Percentiles rank a stretch among this genome's conserved stretches.
Evolutionary conservation across 1,140 invertebrate genomes (phyloP).

Genomic region (Solenopsis invicta): DNA sequence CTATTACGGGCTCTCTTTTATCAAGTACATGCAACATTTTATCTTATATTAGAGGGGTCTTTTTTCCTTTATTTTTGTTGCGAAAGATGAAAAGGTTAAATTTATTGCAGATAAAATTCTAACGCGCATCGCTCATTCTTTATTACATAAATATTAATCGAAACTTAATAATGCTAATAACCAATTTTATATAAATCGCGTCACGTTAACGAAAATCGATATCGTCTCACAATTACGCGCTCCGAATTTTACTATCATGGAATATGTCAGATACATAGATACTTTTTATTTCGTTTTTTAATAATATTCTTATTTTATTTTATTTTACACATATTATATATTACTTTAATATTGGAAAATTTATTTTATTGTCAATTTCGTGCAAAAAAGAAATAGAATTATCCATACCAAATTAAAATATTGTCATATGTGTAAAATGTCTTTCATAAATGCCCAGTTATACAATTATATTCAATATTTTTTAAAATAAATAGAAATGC

Average conservation of each 20-base stretch:
- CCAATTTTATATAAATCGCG: neutral
- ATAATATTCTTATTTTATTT: neutral
- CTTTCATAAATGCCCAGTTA: neutral
- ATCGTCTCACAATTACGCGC: neutral
- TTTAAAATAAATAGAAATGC: neutral
- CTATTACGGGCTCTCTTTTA: neutral
- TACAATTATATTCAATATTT: neutral
- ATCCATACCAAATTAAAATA: neutral
- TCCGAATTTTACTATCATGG: neutral
- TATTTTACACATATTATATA: neutral
- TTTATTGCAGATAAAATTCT: slow-evolving; percentile 3
- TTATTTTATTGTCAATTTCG: neutral
- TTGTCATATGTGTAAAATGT: neutral
- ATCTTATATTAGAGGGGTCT: neutral
- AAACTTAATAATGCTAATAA: neutral
- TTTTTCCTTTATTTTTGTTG: neutral
- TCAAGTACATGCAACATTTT: neutral
- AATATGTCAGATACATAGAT: neutral
- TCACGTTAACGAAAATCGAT: neutral
- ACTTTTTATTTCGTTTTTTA: neutral
- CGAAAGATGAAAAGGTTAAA: neutral
- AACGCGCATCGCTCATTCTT: neutral
- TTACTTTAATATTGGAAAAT: neutral
- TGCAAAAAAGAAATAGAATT: neutral
- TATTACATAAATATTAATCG: neutral